phyloP scores from a whole-genome alignment of 2,888 invertebrate genomes.

The Lacanobia oleracea region DNA sequence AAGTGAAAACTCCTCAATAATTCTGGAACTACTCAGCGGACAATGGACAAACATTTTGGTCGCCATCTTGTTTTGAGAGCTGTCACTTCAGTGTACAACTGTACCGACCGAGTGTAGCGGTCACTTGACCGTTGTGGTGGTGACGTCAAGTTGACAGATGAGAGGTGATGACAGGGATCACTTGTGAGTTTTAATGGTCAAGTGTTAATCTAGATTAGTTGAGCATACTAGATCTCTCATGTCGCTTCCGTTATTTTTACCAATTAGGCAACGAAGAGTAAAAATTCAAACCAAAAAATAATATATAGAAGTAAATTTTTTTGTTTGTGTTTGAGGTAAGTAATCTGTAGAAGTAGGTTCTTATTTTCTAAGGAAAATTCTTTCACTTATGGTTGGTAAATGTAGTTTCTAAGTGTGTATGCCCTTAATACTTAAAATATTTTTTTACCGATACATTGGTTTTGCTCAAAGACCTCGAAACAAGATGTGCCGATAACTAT shows the following conservation, averaged over 20 bases:
- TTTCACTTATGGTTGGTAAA: too few species aligned
- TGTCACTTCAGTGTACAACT: constrained; percentile 32
- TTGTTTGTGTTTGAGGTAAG: too few species aligned
- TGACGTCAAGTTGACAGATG: constrained; percentile 52
- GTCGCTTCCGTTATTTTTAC: too few species aligned
- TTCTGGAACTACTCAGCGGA: constrained; percentile 36
- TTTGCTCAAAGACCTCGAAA: too few species aligned
- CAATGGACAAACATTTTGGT: constrained; percentile 32
- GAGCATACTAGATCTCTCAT: background rate
- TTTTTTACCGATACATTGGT: too few species aligned
- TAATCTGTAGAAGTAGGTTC: too few species aligned
- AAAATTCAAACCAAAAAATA: too few species aligned
- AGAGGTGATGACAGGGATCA: constrained; percentile 16
- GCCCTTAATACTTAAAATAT: too few species aligned
- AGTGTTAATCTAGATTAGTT: constrained; percentile 5
- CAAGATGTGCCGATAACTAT: background rate
- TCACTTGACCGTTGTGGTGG: constrained; percentile 21
- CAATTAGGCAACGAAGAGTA: too few species aligned
- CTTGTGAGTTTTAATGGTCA: constrained; percentile 23
- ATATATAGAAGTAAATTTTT: too few species aligned
- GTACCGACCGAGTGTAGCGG: constrained; percentile 30
- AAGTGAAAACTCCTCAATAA: constrained; percentile 38
- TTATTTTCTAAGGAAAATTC: too few species aligned
- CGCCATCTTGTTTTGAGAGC: constrained; percentile 22
- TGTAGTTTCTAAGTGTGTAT: too few species aligned